phyloP scores from a whole-genome alignment of 2,113 vertebrate genomes.

The Vulpes ferrilata region DNA sequence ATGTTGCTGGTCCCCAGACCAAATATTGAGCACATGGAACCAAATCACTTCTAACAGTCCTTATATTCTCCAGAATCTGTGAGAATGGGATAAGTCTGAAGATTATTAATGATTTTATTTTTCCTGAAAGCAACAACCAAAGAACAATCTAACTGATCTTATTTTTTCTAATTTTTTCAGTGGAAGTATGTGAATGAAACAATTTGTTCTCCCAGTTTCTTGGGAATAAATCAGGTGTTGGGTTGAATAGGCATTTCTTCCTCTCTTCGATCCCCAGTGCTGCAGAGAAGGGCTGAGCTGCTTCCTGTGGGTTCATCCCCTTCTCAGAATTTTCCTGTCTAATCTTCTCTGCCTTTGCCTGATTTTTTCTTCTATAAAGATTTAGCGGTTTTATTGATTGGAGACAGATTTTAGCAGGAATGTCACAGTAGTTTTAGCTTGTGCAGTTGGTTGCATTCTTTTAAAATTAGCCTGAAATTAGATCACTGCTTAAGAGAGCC shows the following conservation, averaged over 20 bases:
- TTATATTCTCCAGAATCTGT: background rate
- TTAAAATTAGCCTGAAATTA: slow-evolving; percentile 49
- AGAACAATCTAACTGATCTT: background rate
- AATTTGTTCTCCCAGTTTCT: background rate
- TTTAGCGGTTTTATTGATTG: background rate
- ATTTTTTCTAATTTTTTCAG: background rate
- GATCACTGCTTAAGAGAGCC: background rate
- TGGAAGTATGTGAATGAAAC: background rate
- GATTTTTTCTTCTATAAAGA: background rate
- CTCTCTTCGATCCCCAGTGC: background rate
- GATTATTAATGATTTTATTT: background rate
- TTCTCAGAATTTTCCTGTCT: background rate
- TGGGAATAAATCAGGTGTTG: background rate
- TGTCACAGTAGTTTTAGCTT: background rate
- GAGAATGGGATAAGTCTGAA: background rate
- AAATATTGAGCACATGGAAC: background rate
- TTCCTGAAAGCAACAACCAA: background rate
- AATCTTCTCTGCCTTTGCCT: background rate
- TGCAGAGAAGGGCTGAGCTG: background rate
- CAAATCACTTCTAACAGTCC: background rate
- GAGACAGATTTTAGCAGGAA: slow-evolving; percentile 41
- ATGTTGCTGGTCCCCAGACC: background rate
- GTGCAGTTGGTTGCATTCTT: slow-evolving; percentile 45
- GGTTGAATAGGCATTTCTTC: background rate
- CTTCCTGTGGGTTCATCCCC: background rate